Conservation (phyloP, 1,140 invertebrate genomes). For the Trinorchestia longiramus region DNA sequence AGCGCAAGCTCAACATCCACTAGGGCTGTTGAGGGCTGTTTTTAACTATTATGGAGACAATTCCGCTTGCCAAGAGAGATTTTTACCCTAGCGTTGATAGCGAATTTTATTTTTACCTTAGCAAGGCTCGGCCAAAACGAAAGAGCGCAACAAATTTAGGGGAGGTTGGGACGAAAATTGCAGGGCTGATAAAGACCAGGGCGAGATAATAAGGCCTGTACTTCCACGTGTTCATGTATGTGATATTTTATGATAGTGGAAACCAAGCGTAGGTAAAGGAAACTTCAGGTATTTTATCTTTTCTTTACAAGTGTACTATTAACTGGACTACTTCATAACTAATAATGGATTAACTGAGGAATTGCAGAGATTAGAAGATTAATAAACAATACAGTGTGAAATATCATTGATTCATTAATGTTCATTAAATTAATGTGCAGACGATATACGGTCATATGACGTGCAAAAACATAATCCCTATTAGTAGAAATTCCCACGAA, state of each 20-base stretch:
- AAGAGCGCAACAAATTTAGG: neutral
- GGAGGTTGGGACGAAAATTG: neutral
- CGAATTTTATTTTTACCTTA: neutral
- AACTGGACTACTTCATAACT: neutral
- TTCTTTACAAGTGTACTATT: neutral
- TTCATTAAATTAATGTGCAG: no score
- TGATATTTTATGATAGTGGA: neutral
- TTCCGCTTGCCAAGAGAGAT: conserved; percentile 6
- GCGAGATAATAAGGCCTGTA: neutral
- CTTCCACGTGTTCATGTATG: neutral
- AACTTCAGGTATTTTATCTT: neutral
- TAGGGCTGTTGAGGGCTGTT: neutral
- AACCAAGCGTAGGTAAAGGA: neutral
- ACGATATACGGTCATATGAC: no score
- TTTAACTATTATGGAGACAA: conserved; percentile 27
- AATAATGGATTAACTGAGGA: neutral
- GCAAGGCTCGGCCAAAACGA: neutral
- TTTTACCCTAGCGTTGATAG: conserved; percentile 39
- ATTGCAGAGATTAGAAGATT: neutral
- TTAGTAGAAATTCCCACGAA: no score
- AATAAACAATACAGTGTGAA: no score
- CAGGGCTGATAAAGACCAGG: neutral
- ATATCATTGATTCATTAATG: no score
- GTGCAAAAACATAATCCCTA: no score
- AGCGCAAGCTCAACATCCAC: neutral